phyloP scores from a whole-genome alignment of 2,888 invertebrate genomes.

The Ophioninae sp. region DNA sequence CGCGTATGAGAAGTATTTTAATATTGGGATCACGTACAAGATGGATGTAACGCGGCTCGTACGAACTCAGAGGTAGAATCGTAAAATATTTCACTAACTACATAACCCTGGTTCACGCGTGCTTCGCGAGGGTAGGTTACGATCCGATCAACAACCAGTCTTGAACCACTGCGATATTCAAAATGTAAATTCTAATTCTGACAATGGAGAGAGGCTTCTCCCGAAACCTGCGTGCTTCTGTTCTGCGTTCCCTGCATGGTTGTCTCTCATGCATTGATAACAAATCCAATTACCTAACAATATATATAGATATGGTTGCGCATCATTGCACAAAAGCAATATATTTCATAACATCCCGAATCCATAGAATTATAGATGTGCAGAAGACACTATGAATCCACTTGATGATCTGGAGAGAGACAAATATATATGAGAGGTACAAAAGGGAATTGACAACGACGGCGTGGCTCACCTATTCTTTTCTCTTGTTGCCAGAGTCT shows the following conservation, averaged over 20 bases:
- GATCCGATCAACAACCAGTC: constrained; percentile 17
- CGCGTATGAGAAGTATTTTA: neutral
- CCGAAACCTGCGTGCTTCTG: neutral
- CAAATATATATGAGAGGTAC: constrained; percentile 36
- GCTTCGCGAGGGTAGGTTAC: constrained; percentile 1
- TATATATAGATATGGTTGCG: neutral
- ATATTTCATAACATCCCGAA: constrained; percentile 32
- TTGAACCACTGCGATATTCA: neutral
- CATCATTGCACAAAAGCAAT: neutral
- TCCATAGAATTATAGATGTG: too few species aligned
- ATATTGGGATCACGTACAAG: neutral
- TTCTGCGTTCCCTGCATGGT: constrained; percentile 18
- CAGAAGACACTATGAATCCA: too few species aligned
- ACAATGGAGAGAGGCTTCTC: neutral
- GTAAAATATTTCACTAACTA: constrained; percentile 3
- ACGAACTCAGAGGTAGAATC: constrained; percentile 4
- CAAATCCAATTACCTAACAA: too few species aligned
- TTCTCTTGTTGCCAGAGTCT: constrained; percentile 29
- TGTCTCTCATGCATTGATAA: neutral
- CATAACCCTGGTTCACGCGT: neutral
- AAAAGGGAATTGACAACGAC: constrained; percentile 50
- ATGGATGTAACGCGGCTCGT: constrained; percentile 4
- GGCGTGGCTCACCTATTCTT: constrained; percentile 27
- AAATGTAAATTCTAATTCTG: constrained; percentile 1
- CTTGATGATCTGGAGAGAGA: too few species aligned